phyloP scores from a whole-genome alignment of 2,797 vertebrate genomes.

The Cynodonichthys magdalenae region DNA sequence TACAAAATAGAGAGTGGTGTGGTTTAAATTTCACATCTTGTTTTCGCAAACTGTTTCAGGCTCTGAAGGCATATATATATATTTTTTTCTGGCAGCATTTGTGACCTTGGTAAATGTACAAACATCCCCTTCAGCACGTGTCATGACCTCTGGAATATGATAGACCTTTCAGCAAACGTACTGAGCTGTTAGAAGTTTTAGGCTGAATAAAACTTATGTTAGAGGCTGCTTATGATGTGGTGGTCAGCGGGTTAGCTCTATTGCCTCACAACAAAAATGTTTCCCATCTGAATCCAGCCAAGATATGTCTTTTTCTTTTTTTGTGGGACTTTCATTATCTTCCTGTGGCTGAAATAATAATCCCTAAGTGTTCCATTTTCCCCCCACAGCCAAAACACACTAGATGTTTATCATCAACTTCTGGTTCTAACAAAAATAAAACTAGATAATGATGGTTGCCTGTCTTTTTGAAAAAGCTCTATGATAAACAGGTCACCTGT shows the following conservation, averaged over 20 bases:
- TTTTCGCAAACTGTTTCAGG: constrained; percentile 8
- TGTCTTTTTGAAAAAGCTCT: not conserved
- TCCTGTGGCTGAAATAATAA: too few species aligned
- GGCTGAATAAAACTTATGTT: constrained; percentile 31
- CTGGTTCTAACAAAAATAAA: not conserved
- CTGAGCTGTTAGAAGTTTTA: constrained; percentile 24
- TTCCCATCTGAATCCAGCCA: not conserved
- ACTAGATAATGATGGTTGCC: not conserved
- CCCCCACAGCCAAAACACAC: not conserved
- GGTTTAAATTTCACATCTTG: constrained; percentile 11
- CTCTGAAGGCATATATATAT: constrained; percentile 16
- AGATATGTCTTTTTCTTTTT: too few species aligned
- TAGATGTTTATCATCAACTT: not conserved
- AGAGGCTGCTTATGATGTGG: not conserved
- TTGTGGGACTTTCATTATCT: too few species aligned
- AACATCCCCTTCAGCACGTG: constrained; percentile 39
- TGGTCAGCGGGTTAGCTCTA: not conserved
- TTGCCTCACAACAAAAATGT: not conserved
- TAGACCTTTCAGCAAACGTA: constrained; percentile 28
- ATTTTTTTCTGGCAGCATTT: constrained; percentile 21
- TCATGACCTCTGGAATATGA: constrained; percentile 43
- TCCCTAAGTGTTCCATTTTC: not conserved
- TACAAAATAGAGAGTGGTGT: constrained; percentile 1
- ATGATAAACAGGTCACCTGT: not conserved
- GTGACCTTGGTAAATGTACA: constrained; percentile 57